A percentile compares a stretch with the other conserved stretches of the same genome.
phyloP scores from a whole-genome alignment of 2,888 invertebrate genomes.

The Dryobota labecula region DNA sequence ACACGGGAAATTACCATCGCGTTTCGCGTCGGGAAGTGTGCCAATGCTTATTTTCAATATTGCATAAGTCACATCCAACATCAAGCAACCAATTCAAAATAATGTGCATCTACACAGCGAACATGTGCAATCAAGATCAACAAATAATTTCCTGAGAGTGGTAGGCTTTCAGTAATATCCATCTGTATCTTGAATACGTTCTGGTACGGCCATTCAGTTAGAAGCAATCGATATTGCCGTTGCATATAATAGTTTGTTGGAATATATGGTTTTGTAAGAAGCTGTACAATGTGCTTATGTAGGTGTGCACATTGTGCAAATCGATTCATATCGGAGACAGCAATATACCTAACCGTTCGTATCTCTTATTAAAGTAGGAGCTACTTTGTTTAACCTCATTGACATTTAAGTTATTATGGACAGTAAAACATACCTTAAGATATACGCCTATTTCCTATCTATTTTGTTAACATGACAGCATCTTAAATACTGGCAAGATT shows the following conservation, averaged over 20 bases:
- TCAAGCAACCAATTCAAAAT: neutral
- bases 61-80: neutral
- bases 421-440: neutral
- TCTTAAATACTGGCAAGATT: neutral
- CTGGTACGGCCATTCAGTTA: neutral
- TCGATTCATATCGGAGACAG: neutral
- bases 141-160: conserved; percentile 28
- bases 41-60: neutral
- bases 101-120: neutral
- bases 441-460: neutral
- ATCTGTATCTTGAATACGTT: conserved; percentile 6
- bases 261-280: neutral
- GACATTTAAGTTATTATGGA: neutral
- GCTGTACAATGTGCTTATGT: neutral
- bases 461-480: neutral
- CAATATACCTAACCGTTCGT: too few relatives aligned
- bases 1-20: neutral
- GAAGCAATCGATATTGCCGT: neutral
- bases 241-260: neutral
- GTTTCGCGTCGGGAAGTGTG: neutral
- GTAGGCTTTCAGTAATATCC: neutral
- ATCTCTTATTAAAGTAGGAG: too few relatives aligned
- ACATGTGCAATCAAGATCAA: conserved; percentile 31
- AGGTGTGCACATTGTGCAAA: neutral
- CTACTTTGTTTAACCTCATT: neutral